Conservation (phyloP, 2,113 vertebrate species). For the Sinocyclocheilus anophthalmus region DNA sequence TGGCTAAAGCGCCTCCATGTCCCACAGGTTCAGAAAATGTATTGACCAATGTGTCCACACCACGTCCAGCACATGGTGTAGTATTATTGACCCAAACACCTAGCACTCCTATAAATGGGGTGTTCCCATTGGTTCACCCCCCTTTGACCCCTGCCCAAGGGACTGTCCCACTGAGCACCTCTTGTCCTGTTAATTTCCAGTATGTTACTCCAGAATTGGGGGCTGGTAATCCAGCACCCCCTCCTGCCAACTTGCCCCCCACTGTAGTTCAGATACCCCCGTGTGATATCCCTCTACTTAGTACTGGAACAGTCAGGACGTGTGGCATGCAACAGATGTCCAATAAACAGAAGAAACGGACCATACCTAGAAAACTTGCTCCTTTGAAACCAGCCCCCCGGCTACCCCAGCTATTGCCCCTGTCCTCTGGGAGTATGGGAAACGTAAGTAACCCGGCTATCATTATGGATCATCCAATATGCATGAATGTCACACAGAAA, state of each 20-base stretch:
- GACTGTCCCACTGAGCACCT: slow-evolving; percentile 59
- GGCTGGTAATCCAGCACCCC: slow-evolving; percentile 26
- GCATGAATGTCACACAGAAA: slow-evolving; percentile 39
- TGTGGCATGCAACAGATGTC: slow-evolving; percentile 22
- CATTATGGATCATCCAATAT: not conserved
- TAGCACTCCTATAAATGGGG: slow-evolving; percentile 49
- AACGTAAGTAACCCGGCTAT: slow-evolving; percentile 59
- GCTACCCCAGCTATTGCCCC: slow-evolving; percentile 67
- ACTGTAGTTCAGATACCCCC: slow-evolving; percentile 46
- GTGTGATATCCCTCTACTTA: slow-evolving; percentile 6
- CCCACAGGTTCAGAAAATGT: slow-evolving; percentile 48
- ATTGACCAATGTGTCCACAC: slow-evolving; percentile 34
- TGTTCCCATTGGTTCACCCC: slow-evolving; percentile 55
- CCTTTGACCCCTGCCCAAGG: slow-evolving; percentile 51
- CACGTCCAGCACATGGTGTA: slow-evolving; percentile 44
- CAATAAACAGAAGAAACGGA: not conserved
- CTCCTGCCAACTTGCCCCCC: slow-evolving; percentile 31
- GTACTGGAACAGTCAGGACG: slow-evolving; percentile 10
- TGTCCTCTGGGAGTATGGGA: slow-evolving; percentile 76
- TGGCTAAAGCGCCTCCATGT: slow-evolving; percentile 66
- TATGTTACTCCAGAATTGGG: slow-evolving; percentile 51
- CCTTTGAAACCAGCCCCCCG: slow-evolving; percentile 45
- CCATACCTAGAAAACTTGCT: slow-evolving; percentile 44
- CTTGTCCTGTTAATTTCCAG: slow-evolving; percentile 50
- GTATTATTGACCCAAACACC: slow-evolving; percentile 44